These are phyloP conservation scores for Melanchra persicariae DNA, from an alignment of 2,888 invertebrate species.

Conservation along the genomic window DNA sequence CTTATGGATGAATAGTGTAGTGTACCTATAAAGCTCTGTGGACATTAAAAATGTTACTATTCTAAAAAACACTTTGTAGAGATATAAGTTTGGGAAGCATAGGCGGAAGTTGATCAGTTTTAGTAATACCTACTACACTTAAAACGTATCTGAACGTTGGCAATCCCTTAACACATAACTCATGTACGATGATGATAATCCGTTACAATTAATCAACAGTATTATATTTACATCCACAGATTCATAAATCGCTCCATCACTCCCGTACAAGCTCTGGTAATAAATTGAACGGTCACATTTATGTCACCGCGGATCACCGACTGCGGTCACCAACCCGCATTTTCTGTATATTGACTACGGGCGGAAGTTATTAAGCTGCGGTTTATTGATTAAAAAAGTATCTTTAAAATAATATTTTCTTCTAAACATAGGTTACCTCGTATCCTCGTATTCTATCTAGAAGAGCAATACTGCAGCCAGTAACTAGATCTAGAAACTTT, in stretches of 20 bases:
- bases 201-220: slow-evolving; percentile 42
- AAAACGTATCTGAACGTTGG: slow-evolving; percentile 6
- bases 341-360: background rate
- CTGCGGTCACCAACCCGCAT: slow-evolving; percentile 49
- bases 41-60: no score
- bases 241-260: slow-evolving; percentile 40
- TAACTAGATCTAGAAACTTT: no score
- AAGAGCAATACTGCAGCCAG: no score
- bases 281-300: slow-evolving; percentile 42
- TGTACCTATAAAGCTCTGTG: no score
- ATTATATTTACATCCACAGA: slow-evolving; percentile 19
- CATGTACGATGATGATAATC: slow-evolving; percentile 27
- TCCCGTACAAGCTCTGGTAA: slow-evolving; percentile 3
- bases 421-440: no score
- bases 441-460: no score
- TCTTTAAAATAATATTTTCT: background rate
- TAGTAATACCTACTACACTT: background rate
- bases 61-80: background rate
- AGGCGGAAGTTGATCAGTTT: background rate
- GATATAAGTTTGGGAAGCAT: background rate
- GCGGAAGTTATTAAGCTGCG: background rate
- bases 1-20: no score
- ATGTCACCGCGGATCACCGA: slow-evolving; percentile 17
- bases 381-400: slow-evolving; percentile 14
- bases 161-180: slow-evolving; percentile 21